phyloP scores from a whole-genome alignment of 2,888 invertebrate species.

The Apomyelois bistriatella region DNA sequence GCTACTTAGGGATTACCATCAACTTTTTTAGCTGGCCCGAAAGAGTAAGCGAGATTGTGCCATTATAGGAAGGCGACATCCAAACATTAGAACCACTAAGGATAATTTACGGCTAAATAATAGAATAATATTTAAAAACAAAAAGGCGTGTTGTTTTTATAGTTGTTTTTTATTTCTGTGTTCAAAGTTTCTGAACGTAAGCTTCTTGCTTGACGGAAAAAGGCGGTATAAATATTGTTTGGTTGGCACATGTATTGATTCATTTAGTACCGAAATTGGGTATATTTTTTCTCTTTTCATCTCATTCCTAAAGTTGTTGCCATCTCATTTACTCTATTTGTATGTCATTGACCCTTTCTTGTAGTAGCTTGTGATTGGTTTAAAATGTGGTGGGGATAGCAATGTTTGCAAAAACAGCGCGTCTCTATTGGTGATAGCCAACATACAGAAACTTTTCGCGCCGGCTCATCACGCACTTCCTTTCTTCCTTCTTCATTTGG shows the following conservation, averaged over 20 bases:
- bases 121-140: no score
- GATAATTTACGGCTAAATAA: no score
- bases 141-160: no score
- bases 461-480: constrained; percentile 58
- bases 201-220: constrained; percentile 18
- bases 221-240: constrained; percentile 36
- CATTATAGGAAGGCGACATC: no score
- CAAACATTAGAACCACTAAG: no score
- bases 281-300: constrained; percentile 33
- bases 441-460: constrained; percentile 52
- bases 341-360: constrained; percentile 62
- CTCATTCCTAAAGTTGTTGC: constrained; percentile 16
- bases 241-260: constrained; percentile 54
- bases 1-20: no score
- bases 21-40: no score
- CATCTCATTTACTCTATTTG: constrained; percentile 36
- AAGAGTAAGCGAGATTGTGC: no score
- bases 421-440: constrained; percentile 43
- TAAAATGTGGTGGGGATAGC: constrained; percentile 31
- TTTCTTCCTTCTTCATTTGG: constrained; percentile 76
- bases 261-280: constrained; percentile 20
- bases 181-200: constrained; percentile 7
- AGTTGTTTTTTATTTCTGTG: no score
- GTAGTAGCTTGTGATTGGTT: constrained; percentile 49
- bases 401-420: constrained; percentile 42